Base-by-base conservation (phyloP, 2,113 vertebrate species). In the Puntigrus tetrazona region DNA sequence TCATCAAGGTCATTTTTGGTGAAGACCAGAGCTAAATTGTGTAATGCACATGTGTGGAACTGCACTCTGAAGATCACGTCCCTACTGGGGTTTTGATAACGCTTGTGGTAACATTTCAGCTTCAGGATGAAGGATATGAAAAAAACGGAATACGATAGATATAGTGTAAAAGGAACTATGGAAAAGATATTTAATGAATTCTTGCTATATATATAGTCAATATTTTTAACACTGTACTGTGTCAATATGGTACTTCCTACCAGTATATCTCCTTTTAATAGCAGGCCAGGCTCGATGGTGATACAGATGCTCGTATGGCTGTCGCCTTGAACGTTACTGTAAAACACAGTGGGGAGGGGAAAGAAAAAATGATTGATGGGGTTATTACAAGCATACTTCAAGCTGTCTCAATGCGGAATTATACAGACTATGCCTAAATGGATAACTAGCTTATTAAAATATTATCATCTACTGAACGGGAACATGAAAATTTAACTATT, bases 51-150 rank as follows among this genome's bases (percentile, higher is more conserved):
- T 0, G 98, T 99, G 90, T 99, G 97, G 94, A 99, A 99, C 94
- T 99, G 98, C 86, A 98, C 97, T 0, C 97, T 95, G 93, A 99
- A 99, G 87, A 99, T 94, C 82, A 97, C 95, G 0, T 99, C 98
- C 2, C 97, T 95, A 61, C 93, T 95, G 0, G 97, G 95, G 91
- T 94, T 97, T 78, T 95, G 95, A 94, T 93, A 98, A 69, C 95
- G 95, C 93, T 98, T 99, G 92, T 99, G 97, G 91, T 99, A 99
- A 86, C 97, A 99, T 89, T 98, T 99, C 78, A 99, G 88, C 98
- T 99, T 85, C 18, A 3, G 18, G 3, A 1, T 84, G 38, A 38
- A 82, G 1, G 3, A 75, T 31, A 75, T 47, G 73, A 25, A 47
- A 31, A 50, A 25, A 63, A 8, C 7, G 31, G 59, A 61, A 75